Percentiles rank a stretch among this genome's conserved stretches.
Conservation (phyloP, 2,888 invertebrate genomes). For the Nephrocerus scutellatus region DNA sequence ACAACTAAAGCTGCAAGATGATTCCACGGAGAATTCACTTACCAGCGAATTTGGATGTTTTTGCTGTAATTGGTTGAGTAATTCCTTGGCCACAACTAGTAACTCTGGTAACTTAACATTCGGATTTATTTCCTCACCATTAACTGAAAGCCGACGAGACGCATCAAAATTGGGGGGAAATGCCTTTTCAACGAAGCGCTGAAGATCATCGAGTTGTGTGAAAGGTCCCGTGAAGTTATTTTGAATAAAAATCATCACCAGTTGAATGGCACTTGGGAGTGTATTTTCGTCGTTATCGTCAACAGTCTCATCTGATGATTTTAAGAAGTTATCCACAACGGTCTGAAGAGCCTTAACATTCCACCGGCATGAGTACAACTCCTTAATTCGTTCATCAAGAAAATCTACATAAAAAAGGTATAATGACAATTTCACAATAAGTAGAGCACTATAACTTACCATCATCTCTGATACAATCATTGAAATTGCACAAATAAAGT, state of each 20-base stretch:
- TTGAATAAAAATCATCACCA: constrained; percentile 67
- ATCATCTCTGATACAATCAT: constrained; percentile 26
- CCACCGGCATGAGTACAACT: constrained; percentile 36
- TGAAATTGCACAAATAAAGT: constrained; percentile 38
- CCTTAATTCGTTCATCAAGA: constrained; percentile 25
- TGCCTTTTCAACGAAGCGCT: constrained; percentile 43
- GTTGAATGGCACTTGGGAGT: constrained; percentile 53
- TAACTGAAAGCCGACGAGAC: constrained; percentile 36
- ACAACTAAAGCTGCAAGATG: neutral
- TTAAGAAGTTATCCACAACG: constrained; percentile 19
- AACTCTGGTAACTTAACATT: constrained; percentile 55
- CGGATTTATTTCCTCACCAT: constrained; percentile 60
- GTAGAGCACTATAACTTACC: constrained; percentile 19
- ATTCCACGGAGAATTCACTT: constrained; percentile 1
- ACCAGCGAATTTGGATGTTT: constrained; percentile 35
- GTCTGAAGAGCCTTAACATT: constrained; percentile 23
- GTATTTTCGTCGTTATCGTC: constrained; percentile 14
- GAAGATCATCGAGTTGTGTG: constrained; percentile 46
- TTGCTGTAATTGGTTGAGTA: constrained; percentile 42
- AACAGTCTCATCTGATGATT: neutral
- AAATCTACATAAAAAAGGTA: constrained; percentile 25
- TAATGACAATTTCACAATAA: neutral
- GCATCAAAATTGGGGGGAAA: constrained; percentile 27
- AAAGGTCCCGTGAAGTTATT: constrained; percentile 74
- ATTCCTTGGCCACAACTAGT: constrained; percentile 42